Conservation (phyloP, 1,140 invertebrate species). For the Archivesica marissinica region DNA sequence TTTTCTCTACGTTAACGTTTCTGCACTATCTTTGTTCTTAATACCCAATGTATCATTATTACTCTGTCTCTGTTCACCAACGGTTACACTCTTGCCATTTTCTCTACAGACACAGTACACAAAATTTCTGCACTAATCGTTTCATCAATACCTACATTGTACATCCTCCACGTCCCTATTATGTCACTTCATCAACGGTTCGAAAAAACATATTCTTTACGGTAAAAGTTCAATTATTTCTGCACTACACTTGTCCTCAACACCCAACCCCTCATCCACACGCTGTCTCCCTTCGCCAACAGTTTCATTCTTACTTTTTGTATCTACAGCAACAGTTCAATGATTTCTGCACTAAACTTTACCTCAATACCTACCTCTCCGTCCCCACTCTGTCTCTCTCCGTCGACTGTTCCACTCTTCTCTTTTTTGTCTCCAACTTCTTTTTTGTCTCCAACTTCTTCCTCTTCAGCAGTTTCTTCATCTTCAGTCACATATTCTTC, state of each 20-base stretch:
- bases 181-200: too few species aligned
- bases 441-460: conserved; percentile 63
- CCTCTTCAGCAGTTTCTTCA: conserved; percentile 64
- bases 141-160: too few species aligned
- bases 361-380: conserved; percentile 63
- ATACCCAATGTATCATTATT: background rate
- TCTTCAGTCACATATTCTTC: conserved; percentile 63
- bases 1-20: too few species aligned
- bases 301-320: too few species aligned
- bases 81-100: too few species aligned
- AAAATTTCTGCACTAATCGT: too few species aligned
- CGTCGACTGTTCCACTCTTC: conserved; percentile 61
- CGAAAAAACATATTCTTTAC: too few species aligned
- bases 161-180: too few species aligned
- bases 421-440: too few species aligned
- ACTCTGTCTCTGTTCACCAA: background rate
- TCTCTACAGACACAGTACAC: too few species aligned
- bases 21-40: background rate
- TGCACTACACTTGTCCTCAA: background rate
- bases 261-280: conserved; percentile 62
- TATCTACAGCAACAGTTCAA: too few species aligned
- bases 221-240: background rate
- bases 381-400: conserved; percentile 70
- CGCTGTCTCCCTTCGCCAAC: conserved; percentile 66
- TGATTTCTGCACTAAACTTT: too few species aligned